Base-by-base conservation (phyloP, 2,797 vertebrate species). In the Garrulus glandarius region DNA sequence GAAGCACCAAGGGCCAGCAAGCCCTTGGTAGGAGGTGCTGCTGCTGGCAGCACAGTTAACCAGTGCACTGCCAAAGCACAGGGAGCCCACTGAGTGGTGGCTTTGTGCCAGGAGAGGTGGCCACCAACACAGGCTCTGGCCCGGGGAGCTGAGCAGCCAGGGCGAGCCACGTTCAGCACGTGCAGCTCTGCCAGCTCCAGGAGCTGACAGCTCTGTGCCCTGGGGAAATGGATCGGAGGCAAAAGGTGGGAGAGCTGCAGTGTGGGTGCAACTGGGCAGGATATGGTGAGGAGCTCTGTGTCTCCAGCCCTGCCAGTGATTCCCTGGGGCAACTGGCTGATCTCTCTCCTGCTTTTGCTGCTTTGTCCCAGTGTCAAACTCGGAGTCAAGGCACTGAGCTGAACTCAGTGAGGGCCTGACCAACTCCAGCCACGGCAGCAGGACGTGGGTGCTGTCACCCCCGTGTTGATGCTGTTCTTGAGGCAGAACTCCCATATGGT, bases 1-100 rank as follows among this genome's bases (percentile, higher is more conserved):
- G 32, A 61, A 72, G 57, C 6, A 2, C 14, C 0, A 0, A 67
- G 49, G 63, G 75, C 44, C 87, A 91, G 32, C 46, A 44, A 78
- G 55, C 7, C 50, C 43, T 46, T 47, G 76, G 80, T 47, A 69
- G 1, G 3, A 85, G 39, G 27, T 15, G 44, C 15, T 84, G 21
- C 47, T 1, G 18, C 63, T 69, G 68, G 60, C 46, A 92, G 52
- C 41, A 50, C 8, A 49, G 56, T 78, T 70, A 78, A 85, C 65
- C 8, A 10, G 2, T 15, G 52, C 11, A 2, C 2, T 41, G 19
- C 71, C 29, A 10, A 74, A 46, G 39, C 4, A 1, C 0, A 0
- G 32, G 24, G 52, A 67, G 56, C 69, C 50, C 0, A 0, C 7
- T 1, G 26, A 75, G 44, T 0, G 22, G 32, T 15, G 72, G 27